Conservation (phyloP, 2,113 vertebrate genomes). For the Caloenas nicobarica region DNA sequence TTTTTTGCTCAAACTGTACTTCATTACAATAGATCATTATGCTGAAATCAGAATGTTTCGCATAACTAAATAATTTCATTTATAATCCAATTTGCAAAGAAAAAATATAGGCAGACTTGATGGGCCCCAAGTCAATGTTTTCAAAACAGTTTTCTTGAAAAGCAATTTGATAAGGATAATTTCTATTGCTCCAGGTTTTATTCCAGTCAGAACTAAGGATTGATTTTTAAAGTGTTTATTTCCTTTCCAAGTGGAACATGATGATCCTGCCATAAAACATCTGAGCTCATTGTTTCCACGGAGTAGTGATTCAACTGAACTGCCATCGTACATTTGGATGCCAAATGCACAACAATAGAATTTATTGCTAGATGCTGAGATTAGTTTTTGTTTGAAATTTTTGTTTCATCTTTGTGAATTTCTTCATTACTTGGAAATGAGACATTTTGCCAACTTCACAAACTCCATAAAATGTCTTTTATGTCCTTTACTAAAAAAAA, state of each 20-base stretch:
- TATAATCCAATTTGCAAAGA: neutral
- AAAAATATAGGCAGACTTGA: neutral
- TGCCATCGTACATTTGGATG: neutral
- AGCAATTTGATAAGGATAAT: neutral
- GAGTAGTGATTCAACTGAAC: neutral
- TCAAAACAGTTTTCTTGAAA: neutral
- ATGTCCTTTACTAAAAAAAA: neutral
- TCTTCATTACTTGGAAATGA: neutral
- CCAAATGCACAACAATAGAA: neutral
- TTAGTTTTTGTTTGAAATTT: neutral
- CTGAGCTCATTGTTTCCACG: neutral
- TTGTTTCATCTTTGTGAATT: neutral
- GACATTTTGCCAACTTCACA: neutral
- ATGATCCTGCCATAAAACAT: neutral
- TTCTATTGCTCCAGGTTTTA: neutral
- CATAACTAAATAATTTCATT: neutral
- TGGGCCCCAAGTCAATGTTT: neutral
- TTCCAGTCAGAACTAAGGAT: neutral
- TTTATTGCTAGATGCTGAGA: neutral
- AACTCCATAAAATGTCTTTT: neutral
- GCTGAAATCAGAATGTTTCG: neutral
- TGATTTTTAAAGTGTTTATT: neutral
- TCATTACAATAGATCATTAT: neutral
- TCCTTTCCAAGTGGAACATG: neutral
- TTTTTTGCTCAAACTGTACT: neutral